A percentile compares a stretch with the other conserved stretches of the same genome.
phyloP scores from a whole-genome alignment of 2,113 vertebrate genomes.

The Serinus canaria region DNA sequence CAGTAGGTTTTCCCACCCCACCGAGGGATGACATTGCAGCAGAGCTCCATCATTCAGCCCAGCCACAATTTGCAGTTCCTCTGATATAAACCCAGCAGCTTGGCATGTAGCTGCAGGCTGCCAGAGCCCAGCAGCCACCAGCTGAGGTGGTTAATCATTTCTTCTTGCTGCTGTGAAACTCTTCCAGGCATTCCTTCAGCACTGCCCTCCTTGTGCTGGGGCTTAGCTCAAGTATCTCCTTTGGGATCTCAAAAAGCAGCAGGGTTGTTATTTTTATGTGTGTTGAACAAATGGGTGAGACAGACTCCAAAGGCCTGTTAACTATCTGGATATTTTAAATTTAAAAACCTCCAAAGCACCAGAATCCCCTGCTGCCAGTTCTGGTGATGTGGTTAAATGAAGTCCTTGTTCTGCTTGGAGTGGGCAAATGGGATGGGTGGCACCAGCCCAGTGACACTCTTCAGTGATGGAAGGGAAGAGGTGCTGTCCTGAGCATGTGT shows the following conservation, averaged over 20 bases:
- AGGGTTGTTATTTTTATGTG: neutral
- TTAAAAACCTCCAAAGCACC: neutral
- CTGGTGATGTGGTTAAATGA: neutral
- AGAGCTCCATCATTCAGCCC: neutral
- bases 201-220: neutral
- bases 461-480: neutral
- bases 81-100: neutral
- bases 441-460: neutral
- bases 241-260: neutral
- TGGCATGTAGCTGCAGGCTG: neutral
- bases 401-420: neutral
- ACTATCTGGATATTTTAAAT: neutral
- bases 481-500: neutral
- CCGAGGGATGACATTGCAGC: neutral
- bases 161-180: neutral
- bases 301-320: neutral
- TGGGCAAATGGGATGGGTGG: neutral
- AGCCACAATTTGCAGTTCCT: neutral
- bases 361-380: neutral
- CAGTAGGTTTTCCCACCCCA: neutral
- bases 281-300: neutral
- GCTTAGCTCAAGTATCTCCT: neutral
- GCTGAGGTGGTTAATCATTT: neutral
- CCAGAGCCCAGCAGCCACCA: neutral
- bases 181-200: neutral